Evolutionary conservation across 2,888 invertebrate genomes (phyloP).

Genomic region (Polymixis flavicincta): DNA sequence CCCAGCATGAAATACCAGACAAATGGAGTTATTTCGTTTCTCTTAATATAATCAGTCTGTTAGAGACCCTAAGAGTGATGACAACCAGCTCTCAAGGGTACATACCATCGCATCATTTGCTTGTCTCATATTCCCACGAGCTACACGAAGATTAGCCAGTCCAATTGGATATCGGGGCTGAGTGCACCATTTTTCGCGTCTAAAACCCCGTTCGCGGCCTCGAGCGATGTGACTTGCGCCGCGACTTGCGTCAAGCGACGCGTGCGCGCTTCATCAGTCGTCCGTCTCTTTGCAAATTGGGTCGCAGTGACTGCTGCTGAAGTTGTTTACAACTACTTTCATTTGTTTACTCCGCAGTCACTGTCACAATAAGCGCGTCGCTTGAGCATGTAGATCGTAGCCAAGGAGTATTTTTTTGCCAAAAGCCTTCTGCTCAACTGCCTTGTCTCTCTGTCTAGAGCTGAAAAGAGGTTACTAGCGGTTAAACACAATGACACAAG

Average conservation of each 20-base stretch:
- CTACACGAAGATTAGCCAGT: not conserved
- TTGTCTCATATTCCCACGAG: not conserved
- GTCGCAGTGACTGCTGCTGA: no score
- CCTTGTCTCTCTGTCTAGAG: not conserved
- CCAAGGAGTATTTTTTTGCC: not conserved
- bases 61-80: not conserved
- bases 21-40: not conserved
- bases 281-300: not conserved
- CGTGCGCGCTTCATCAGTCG: not conserved
- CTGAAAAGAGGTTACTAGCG: not conserved
- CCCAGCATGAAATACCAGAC: no score
- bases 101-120: not conserved
- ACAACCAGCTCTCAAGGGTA: no score
- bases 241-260: not conserved
- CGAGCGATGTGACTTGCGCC: not conserved
- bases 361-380: not conserved
- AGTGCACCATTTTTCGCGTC: slow-evolving; percentile 11
- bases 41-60: not conserved
- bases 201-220: not conserved
- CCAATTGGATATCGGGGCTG: not conserved
- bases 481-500: slow-evolving; percentile 22
- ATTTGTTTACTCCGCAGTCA: no score
- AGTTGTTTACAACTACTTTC: no score
- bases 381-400: not conserved
- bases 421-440: not conserved